phyloP scores from a whole-genome alignment of 35 echinoderm and acorn worm species.

The Acanthaster planci region DNA sequence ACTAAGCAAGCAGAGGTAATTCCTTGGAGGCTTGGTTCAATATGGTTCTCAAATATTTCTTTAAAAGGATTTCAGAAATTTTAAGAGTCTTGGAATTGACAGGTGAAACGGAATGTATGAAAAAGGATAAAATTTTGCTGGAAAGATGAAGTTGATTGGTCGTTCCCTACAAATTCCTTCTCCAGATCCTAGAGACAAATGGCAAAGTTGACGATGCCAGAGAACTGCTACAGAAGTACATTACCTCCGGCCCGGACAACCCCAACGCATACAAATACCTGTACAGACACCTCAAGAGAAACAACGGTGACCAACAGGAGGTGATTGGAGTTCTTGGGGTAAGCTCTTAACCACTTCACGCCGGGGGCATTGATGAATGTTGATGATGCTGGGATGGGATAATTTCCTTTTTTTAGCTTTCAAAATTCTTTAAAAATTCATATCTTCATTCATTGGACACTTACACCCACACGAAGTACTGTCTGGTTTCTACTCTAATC shows the following conservation, averaged over 20 bases:
- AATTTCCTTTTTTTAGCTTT: too few relatives aligned
- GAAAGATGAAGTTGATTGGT: not conserved
- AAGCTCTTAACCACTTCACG: not conserved
- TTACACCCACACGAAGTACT: too few relatives aligned
- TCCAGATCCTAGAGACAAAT: slow-evolving; percentile 29
- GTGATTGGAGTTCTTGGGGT: not conserved
- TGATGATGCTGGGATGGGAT: too few relatives aligned
- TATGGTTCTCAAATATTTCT: too few relatives aligned
- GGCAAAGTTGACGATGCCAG: slow-evolving; percentile 21
- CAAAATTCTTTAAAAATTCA: too few relatives aligned
- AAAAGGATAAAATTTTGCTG: not conserved
- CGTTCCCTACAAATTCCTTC: not conserved
- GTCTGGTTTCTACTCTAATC: too few relatives aligned
- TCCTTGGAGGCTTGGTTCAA: not conserved
- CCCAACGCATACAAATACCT: slow-evolving; percentile 61
- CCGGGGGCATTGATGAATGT: too few relatives aligned
- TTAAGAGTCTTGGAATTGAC: too few relatives aligned
- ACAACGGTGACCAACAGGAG: not conserved
- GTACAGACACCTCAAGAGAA: slow-evolving; percentile 37
- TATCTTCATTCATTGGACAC: too few relatives aligned
- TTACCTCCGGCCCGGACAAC: slow-evolving; percentile 6
- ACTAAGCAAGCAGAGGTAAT: slow-evolving; percentile 61
- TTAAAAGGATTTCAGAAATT: too few relatives aligned
- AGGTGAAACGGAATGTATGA: too few relatives aligned
- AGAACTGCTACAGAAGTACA: slow-evolving; percentile 26